phyloP scores from a whole-genome alignment of 2,113 vertebrate genomes.

The Pycnonotus jocosus region DNA sequence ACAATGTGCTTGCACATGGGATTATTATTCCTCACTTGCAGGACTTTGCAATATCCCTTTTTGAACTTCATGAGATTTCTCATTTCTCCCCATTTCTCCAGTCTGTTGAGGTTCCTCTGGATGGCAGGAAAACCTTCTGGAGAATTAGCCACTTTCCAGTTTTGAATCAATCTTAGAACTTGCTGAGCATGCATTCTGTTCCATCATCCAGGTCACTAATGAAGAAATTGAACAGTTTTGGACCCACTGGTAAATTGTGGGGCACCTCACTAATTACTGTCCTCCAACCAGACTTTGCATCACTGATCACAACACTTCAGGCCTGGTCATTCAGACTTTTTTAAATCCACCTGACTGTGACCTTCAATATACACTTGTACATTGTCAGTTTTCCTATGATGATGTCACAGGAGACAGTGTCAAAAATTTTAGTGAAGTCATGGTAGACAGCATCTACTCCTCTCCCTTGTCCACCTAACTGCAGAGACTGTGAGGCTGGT shows the following conservation, averaged over 20 bases:
- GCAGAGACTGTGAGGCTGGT: background rate
- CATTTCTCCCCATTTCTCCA: background rate
- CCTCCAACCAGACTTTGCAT: background rate
- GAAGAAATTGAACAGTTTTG: background rate
- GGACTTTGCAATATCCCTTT: background rate
- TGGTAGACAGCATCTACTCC: background rate
- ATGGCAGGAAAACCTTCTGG: background rate
- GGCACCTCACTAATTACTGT: background rate
- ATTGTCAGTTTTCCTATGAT: background rate
- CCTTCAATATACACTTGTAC: background rate
- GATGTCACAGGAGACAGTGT: background rate
- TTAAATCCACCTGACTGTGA: background rate
- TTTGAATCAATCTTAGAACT: background rate
- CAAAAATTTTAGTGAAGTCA: background rate
- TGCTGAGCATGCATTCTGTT: background rate
- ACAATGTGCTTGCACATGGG: background rate
- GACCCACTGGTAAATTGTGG: background rate
- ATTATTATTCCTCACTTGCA: background rate
- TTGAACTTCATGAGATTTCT: background rate
- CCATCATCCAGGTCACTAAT: rapidly evolving
- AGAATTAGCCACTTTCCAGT: background rate
- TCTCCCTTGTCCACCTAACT: background rate
- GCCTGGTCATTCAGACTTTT: background rate
- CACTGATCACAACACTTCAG: background rate
- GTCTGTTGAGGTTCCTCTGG: background rate